Evolutionary conservation across 23 tunicate species (phyloP), one percentile per base, ranked within the genome.

Genomic region (Ciona savignyi): DNA sequence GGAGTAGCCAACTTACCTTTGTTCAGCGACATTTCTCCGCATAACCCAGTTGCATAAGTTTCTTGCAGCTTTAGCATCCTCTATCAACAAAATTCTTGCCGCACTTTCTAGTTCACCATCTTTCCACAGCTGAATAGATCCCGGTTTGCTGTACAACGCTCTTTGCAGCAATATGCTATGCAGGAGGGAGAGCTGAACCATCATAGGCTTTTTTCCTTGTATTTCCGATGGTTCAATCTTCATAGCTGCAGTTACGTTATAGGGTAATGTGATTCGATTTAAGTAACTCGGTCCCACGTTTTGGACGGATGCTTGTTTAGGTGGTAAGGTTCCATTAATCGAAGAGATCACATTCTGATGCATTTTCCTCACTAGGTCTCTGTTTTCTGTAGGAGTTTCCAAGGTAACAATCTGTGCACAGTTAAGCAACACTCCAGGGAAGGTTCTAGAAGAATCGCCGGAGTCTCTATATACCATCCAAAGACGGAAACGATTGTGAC

Each of bases 401-500:
- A 86, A 65, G 26, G 78, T 67, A 11, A 79, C 49, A 34, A 86
- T 63, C 28, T 67, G 34, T 1, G 81, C 76, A 32, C 79, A 35
- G 33, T 68, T 79, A 42, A 74, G 26, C 60, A 86, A 1, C 32
- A 78, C 51, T 31, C 34, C 27, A 30, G 93, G 93, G 0, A 86
- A 24, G 60, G 29, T 4, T 11, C 33, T 69, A 4, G 0, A 67
- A 20, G 23, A 4, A 28, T 48, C 25, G 22, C 23, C 32, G 9
- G 65, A 30, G 30, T 78, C 73, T 33, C 77, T 60, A 28, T 62
- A 33, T 29, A 88, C 65, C 80, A 88, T 33, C 87, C 87, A 88
- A 32, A 88, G 35, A 9, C 96, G 74, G 72, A 88, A 88, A 51
- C 77, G 26, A 32, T 51, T 63, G 61, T 83, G 75, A 32, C 78